These are phyloP conservation scores for Streptopelia turtur DNA, from an alignment of 2,797 vertebrate genomes.

Conservation along the genomic window DNA sequence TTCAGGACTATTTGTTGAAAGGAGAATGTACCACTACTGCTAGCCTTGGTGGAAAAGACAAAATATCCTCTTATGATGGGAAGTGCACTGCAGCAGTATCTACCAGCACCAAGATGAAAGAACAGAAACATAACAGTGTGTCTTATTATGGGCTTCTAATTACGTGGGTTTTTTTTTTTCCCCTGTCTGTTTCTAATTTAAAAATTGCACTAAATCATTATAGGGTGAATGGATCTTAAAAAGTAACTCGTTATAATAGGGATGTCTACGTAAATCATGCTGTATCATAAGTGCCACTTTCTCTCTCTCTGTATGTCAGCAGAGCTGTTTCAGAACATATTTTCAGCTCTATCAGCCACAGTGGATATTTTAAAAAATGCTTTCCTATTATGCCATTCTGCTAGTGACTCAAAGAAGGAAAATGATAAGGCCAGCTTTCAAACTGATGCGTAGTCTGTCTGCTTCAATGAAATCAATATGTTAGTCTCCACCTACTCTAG, in stretches of 20 bases:
- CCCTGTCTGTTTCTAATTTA: not conserved
- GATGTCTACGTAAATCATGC: not conserved
- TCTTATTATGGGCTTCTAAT: not conserved
- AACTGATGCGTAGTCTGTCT: not conserved
- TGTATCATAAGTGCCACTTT: not conserved
- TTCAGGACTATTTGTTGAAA: not conserved
- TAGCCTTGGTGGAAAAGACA: not conserved
- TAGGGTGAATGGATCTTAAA: not conserved
- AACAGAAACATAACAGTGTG: not conserved
- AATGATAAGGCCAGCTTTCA: not conserved
- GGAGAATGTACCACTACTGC: not conserved
- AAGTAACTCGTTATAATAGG: not conserved
- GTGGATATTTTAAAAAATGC: not conserved
- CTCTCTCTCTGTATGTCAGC: not conserved
- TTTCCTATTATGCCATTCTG: not conserved
- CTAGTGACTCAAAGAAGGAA: not conserved
- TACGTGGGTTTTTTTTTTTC: not conserved
- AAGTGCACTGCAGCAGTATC: not conserved
- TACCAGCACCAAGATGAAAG: not conserved
- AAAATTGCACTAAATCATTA: not conserved
- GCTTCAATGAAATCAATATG: conserved; percentile 38
- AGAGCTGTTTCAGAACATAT: not conserved
- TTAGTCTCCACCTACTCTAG: conserved; percentile 10
- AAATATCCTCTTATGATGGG: not conserved
- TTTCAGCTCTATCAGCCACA: not conserved